Conservation (phyloP, 2,797 vertebrate species). For the Pitangus sulphuratus region DNA sequence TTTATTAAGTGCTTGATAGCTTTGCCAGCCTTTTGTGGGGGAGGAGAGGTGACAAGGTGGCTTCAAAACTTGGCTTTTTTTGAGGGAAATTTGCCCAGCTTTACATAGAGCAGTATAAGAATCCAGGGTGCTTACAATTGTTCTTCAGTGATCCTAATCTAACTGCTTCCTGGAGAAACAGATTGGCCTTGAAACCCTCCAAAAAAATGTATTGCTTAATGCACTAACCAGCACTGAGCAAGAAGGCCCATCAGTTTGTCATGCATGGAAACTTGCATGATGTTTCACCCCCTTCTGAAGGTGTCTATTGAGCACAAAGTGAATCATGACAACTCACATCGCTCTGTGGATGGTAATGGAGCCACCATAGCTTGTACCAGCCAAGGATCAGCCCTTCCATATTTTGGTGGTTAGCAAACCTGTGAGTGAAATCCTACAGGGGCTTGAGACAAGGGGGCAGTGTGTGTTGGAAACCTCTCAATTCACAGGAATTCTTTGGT, state of each 20-base stretch:
- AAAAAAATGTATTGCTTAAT: not conserved
- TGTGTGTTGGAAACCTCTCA: not conserved
- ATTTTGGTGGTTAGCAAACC: conserved; percentile 32
- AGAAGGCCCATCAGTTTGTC: not conserved
- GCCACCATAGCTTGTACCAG: not conserved
- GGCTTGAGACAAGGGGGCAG: not conserved
- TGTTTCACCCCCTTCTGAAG: not conserved
- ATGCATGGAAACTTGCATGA: not conserved
- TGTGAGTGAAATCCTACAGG: not conserved
- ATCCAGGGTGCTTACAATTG: not conserved
- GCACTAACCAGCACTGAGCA: not conserved
- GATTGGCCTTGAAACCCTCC: not conserved
- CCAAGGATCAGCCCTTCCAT: not conserved
- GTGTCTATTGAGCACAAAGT: not conserved
- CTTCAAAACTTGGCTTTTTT: not conserved
- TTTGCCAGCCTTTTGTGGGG: conserved; percentile 14
- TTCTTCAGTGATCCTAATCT: not conserved
- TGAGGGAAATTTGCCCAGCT: not conserved
- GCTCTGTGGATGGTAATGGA: not conserved
- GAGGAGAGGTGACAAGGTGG: not conserved
- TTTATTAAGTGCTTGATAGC: conserved; percentile 36
- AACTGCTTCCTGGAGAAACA: conserved; percentile 32
- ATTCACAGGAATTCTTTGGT: conserved; percentile 19
- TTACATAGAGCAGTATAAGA: conserved; percentile 25
- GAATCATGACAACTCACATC: not conserved